These are phyloP conservation scores for Hyphantria cunea DNA, from an alignment of 1,140 invertebrate genomes.

Conservation along the genomic window DNA sequence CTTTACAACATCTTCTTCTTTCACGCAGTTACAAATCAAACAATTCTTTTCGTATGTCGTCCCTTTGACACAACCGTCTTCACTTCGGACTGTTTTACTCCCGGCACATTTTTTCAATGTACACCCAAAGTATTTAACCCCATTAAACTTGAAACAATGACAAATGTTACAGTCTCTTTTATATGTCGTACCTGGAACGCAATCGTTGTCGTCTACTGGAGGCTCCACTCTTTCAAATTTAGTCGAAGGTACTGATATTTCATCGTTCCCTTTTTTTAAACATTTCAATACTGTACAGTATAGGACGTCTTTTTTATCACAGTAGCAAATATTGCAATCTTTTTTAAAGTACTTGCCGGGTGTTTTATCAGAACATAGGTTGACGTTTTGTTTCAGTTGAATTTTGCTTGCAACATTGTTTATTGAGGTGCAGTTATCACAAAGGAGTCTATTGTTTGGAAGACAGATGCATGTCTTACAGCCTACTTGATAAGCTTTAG, in stretches of 20 bases:
- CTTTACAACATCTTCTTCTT: slow-evolving; percentile 31
- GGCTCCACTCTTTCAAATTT: slow-evolving; percentile 23
- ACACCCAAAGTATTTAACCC: slow-evolving; percentile 46
- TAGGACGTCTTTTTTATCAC: slow-evolving; percentile 40
- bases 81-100: slow-evolving; percentile 6
- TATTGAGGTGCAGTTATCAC: slow-evolving; percentile 39
- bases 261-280: slow-evolving; percentile 18
- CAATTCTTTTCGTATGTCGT: slow-evolving; percentile 54
- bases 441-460: slow-evolving; percentile 59
- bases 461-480: slow-evolving; percentile 58
- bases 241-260: background rate
- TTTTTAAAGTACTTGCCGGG: slow-evolving; percentile 38
- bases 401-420: background rate
- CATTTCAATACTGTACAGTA: slow-evolving; percentile 53
- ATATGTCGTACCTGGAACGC: slow-evolving; percentile 44
- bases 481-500: slow-evolving; percentile 49
- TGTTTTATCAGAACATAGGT: slow-evolving; percentile 39
- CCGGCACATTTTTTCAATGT: slow-evolving; percentile 36
- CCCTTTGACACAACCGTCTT: slow-evolving; percentile 44
- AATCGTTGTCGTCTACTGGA: slow-evolving; percentile 41
- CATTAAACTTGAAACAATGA: slow-evolving; percentile 41
- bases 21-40: slow-evolving; percentile 48
- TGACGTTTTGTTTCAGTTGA: background rate
- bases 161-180: slow-evolving; percentile 55
- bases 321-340: slow-evolving; percentile 60